Conservation (phyloP, 2,888 invertebrate species). For the Agrotis ipsilon region DNA sequence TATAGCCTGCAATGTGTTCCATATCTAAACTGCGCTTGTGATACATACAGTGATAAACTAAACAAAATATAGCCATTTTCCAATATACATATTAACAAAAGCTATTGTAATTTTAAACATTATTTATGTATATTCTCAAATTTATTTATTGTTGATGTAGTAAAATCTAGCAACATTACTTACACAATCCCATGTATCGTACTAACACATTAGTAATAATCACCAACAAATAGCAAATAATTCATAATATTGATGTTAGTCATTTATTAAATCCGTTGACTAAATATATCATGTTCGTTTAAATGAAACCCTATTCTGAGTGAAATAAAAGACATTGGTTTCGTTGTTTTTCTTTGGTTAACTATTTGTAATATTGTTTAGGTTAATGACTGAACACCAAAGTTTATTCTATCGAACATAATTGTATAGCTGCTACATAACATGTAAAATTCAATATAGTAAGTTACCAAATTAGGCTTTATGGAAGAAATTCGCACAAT, state of each 20-base stretch:
- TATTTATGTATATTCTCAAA: conserved; percentile 48
- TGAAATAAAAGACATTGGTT: conserved; percentile 85
- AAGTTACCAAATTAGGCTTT: conserved; percentile 81
- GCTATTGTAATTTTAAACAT: conserved; percentile 50
- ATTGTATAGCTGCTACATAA: conserved; percentile 60
- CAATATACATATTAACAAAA: conserved; percentile 52
- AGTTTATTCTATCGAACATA: conserved; percentile 76
- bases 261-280: conserved; percentile 61
- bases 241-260: conserved; percentile 62
- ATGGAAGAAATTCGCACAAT: conserved; percentile 78
- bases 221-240: conserved; percentile 55
- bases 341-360: conserved; percentile 84
- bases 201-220: conserved; percentile 61
- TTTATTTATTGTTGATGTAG: conserved; percentile 51
- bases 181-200: conserved; percentile 47
- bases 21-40: conserved; percentile 62
- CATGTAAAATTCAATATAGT: conserved; percentile 58
- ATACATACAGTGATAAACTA: conserved; percentile 64
- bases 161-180: conserved; percentile 54
- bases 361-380: conserved; percentile 84
- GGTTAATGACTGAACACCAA: conserved; percentile 85
- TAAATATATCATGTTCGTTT: conserved; percentile 57
- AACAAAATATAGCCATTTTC: conserved; percentile 55
- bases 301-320: conserved; percentile 66
- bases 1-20: conserved; percentile 53